phyloP scores from a whole-genome alignment of 2,888 invertebrate genomes.

The Athalia cordata region DNA sequence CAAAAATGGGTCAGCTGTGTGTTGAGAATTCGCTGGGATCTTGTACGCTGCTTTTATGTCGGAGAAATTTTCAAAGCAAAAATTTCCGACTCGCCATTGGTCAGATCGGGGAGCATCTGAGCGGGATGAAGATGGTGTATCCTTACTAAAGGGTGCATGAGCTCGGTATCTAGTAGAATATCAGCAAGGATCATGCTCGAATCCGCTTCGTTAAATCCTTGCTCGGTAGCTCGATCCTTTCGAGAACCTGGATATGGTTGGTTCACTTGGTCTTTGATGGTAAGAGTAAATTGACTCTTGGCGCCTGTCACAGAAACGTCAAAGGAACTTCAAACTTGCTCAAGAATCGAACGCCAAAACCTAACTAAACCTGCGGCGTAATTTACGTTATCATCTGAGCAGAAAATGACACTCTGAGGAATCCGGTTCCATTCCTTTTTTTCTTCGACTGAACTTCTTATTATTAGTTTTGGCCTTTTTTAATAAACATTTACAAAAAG shows the following conservation, averaged over 20 bases:
- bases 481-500: no score
- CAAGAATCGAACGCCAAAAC: not conserved
- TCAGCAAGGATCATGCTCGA: not conserved
- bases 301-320: slow-evolving; percentile 27
- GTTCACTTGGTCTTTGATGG: slow-evolving; percentile 4
- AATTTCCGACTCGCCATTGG: not conserved
- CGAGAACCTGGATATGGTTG: not conserved
- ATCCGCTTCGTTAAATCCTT: slow-evolving; percentile 24
- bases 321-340: slow-evolving; percentile 15
- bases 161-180: not conserved
- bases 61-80: not conserved
- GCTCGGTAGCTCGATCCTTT: not conserved
- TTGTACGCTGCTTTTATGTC: not conserved
- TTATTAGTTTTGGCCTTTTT: not conserved
- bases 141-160: slow-evolving; percentile 3
- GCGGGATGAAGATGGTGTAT: not conserved
- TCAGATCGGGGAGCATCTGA: not conserved
- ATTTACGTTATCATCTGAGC: slow-evolving; percentile 8
- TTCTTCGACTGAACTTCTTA: not conserved
- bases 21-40: not conserved
- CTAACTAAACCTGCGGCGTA: not conserved
- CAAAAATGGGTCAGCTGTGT: not conserved
- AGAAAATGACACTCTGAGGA: not conserved
- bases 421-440: not conserved
- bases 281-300: slow-evolving; percentile 36